Evolutionary conservation across 1,140 invertebrate genomes (phyloP).

Genomic region (Bombus polaris): DNA sequence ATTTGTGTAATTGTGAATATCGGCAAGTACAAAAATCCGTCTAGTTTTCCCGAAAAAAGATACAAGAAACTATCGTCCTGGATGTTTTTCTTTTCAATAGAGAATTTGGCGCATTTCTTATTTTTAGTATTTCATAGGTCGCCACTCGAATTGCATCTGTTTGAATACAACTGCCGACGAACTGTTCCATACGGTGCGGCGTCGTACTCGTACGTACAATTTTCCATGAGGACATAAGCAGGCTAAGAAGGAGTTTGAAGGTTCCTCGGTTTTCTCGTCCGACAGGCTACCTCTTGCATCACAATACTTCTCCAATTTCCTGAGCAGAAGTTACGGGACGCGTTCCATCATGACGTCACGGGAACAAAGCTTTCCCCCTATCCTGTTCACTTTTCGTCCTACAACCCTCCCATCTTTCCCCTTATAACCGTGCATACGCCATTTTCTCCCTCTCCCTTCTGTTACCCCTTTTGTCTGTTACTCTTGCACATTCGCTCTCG

Average conservation of each 20-base stretch:
- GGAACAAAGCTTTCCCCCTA: slow-evolving; percentile 65
- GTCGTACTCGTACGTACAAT: slow-evolving; percentile 45
- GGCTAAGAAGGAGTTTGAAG: slow-evolving; percentile 62
- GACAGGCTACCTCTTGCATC: slow-evolving; percentile 71
- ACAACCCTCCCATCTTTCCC: slow-evolving; percentile 17
- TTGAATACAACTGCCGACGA: slow-evolving; percentile 17
- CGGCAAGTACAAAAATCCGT: not conserved
- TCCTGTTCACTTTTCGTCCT: slow-evolving; percentile 58
- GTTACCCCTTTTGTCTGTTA: slow-evolving; percentile 10
- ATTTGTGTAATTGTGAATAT: not conserved
- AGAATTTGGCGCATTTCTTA: not conserved
- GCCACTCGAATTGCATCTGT: not conserved
- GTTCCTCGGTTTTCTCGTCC: slow-evolving; percentile 66
- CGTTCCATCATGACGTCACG: slow-evolving; percentile 74
- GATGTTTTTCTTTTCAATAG: not conserved
- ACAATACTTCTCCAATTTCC: slow-evolving; percentile 75
- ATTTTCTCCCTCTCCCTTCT: not conserved
- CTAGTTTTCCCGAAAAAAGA: not conserved
- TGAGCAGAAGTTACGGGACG: slow-evolving; percentile 74
- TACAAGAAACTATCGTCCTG: not conserved
- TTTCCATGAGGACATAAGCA: slow-evolving; percentile 55
- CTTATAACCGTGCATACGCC: slow-evolving; percentile 5
- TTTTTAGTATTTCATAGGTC: not conserved
- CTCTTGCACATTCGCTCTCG: not conserved
- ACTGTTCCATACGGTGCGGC: slow-evolving; percentile 15